Percentiles rank a stretch among this genome's conserved stretches.
These are phyloP conservation scores for Sturnira hondurensis DNA, from an alignment of 2,113 vertebrate genomes.

Conservation along the genomic window DNA sequence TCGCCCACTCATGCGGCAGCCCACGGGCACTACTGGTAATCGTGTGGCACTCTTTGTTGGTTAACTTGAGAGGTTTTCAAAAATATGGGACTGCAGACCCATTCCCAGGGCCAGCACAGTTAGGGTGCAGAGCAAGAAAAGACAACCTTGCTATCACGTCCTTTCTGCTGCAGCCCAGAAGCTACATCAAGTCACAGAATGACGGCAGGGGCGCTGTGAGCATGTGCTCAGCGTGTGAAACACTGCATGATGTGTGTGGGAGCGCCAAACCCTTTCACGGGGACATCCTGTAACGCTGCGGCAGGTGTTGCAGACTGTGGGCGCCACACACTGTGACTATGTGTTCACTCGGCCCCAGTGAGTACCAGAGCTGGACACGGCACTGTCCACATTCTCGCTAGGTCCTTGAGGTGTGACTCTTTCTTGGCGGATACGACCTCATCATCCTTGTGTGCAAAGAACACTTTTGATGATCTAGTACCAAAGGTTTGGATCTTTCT, in stretches of 20 bases:
- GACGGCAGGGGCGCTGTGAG: neutral
- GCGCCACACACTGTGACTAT: too few species aligned
- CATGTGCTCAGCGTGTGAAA: neutral
- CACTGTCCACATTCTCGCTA: neutral
- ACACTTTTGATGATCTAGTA: neutral
- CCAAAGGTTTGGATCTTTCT: neutral
- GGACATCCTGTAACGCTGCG: neutral
- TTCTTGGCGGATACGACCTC: neutral
- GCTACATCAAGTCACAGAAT: neutral
- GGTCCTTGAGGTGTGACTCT: neutral
- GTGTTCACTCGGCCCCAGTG: neutral
- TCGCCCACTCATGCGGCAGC: neutral
- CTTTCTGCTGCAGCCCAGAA: neutral
- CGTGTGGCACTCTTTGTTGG: neutral
- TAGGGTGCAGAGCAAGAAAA: neutral
- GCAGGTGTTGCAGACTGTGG: neutral
- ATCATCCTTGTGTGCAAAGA: neutral
- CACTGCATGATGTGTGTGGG: neutral
- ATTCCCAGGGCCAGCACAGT: neutral
- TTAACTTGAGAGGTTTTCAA: neutral
- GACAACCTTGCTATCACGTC: neutral
- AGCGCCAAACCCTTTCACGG: neutral
- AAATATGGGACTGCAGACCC: neutral
- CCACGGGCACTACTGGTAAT: neutral
- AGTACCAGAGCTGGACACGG: neutral